A percentile compares a stretch with the other conserved stretches of the same genome.
phyloP scores from a whole-genome alignment of 2,888 invertebrate genomes.

The Dasypolia templi region DNA sequence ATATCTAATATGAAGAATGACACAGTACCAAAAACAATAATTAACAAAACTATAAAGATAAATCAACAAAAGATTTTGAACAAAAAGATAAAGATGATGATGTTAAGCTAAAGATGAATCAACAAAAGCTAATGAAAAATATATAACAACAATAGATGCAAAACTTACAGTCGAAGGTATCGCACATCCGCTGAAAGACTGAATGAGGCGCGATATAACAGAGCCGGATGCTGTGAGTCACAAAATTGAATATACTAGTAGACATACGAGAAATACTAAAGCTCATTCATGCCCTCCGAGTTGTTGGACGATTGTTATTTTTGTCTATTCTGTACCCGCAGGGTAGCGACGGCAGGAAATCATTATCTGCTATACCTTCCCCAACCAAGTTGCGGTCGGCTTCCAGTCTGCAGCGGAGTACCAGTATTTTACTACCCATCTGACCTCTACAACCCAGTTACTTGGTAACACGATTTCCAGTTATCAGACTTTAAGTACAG shows the following conservation, averaged over 20 bases:
- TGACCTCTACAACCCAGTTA: neutral
- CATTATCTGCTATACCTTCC: no score
- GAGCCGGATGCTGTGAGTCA: slow-evolving; percentile 50
- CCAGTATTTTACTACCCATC: neutral
- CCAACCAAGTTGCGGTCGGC: neutral
- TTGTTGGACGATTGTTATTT: neutral
- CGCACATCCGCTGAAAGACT: slow-evolving; percentile 13
- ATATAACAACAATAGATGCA: neutral
- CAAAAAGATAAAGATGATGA: neutral
- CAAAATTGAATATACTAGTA: slow-evolving; percentile 55
- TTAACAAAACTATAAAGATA: neutral
- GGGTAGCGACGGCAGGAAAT: no score
- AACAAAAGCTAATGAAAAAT: no score
- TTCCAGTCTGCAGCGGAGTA: neutral
- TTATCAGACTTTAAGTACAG: neutral
- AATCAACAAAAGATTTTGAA: neutral
- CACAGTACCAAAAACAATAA: neutral
- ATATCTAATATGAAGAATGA: neutral
- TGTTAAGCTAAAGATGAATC: neutral
- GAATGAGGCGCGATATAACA: slow-evolving; percentile 37
- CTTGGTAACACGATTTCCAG: neutral
- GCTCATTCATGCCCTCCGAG: neutral
- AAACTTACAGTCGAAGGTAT: slow-evolving; percentile 31
- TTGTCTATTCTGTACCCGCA: neutral
- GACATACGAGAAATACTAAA: neutral